Base-by-base conservation (phyloP, 1,140 invertebrate species). In the Adelges cooleyi region DNA sequence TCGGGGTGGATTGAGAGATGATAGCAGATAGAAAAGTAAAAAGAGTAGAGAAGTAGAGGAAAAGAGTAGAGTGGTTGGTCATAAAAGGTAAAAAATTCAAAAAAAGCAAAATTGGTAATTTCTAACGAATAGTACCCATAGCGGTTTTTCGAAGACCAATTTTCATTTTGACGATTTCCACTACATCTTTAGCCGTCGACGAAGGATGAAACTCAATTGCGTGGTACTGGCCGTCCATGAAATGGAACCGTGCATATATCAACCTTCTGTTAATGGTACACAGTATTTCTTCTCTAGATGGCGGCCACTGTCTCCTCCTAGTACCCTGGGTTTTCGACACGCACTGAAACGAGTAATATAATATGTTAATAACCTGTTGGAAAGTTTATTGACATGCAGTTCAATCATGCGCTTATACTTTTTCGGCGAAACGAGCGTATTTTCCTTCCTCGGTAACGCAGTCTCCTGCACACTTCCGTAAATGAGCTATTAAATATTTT, bases 161-260 rank as follows among this genome's bases (percentile, higher is more conserved):
- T 78, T 95, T 96, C 38, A 84, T 83, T 68, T 91, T 85, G n/a
- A 97, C 86, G 69, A 91, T 85, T 73, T 89, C 84, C 71, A 95
- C 84, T 1, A 95, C 85, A 71, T 96, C 92, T 69, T 82, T 82
- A n/a, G 92, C 88, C 1, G 91, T 93, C 13, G 92, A 89, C 23
- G 91, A 92, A 0, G 92, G 90, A 75, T 95, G 90, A 77, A 96
- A 96, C 75, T 95, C 92, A 2, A 96, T 84, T 0, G 91, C 89
- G 73, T 95, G 90, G 73, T 93, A 93, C 72, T 95, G 92, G 2
- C 92, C 92, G 75, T 96, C 92, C 81, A 95, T 87, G 71, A 97
- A 87, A 74, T 92, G 85, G 70, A 97, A 91, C 49, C 90, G 83
- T 0, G 92, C 88, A 73, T 95, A 93, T 65, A 95, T 89, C 5